Evolutionary conservation across 2,888 invertebrate species (phyloP).

Genomic region (Stratiomys singularior): DNA sequence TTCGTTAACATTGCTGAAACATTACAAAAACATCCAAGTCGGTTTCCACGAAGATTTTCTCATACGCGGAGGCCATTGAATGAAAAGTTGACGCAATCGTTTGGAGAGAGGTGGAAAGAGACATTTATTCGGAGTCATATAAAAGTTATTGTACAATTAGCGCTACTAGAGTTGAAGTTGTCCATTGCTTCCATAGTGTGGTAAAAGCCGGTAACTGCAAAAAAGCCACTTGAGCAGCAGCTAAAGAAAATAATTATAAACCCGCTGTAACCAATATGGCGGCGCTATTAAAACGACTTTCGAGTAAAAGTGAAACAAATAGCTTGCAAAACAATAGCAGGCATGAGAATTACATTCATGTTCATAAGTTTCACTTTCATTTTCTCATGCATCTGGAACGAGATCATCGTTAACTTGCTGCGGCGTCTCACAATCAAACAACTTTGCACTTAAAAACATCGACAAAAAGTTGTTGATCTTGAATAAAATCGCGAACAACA

Average conservation of each 20-base stretch:
- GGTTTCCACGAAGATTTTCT: not conserved
- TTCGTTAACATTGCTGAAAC: not conserved
- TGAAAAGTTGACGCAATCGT: constrained; percentile 35
- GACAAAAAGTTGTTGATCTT: constrained; percentile 26
- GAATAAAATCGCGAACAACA: not conserved
- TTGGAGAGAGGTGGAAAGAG: not conserved
- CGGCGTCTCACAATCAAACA: not conserved
- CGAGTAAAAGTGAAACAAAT: constrained; percentile 8
- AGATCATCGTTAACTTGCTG: not conserved
- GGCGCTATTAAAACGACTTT: not conserved
- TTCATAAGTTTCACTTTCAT: not conserved
- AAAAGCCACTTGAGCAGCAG: no score
- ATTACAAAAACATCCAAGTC: constrained; percentile 10
- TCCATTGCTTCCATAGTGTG: not conserved
- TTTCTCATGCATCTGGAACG: not conserved
- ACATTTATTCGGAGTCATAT: not conserved
- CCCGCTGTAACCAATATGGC: no score
- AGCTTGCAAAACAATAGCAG: not conserved
- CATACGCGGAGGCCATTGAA: constrained; percentile 27
- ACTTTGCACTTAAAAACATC: not conserved
- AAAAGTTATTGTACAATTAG: not conserved
- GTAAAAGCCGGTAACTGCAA: no score
- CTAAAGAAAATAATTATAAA: no score
- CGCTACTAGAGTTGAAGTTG: not conserved
- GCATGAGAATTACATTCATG: not conserved